Base-by-base conservation (phyloP, 1,140 invertebrate genomes). In the Argopecten irradians region DNA sequence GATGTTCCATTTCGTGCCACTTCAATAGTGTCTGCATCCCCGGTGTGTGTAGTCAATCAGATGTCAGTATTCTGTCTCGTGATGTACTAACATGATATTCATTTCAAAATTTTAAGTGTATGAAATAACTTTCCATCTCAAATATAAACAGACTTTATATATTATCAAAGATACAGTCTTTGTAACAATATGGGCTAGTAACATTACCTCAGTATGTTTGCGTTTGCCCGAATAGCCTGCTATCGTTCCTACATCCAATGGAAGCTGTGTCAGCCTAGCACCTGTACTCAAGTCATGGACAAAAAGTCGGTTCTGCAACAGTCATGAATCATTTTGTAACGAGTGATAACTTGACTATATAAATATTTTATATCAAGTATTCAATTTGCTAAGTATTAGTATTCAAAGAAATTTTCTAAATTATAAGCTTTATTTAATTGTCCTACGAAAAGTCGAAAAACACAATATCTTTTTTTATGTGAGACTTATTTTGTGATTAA, bases 171-270 rank as follows among this genome's bases (percentile, higher is more conserved):
- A n/a, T n/a, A n/a, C n/a, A n/a, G n/a, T n/a, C n/a, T n/a, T 43
- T 55, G 22, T 33, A 35, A 13, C 39, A 55, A 36, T 28, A 84
- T 32, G 19, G 33, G 1, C 34, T 19, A 46, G 32, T 2, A 16
- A 71, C 84, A 85, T n/a, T 87, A 94, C 97, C 96, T 99, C 98
- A 0, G 96, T 97, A 92, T 98, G 97, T 91, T 98, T 97, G 93
- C 97, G 97, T 93, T 98, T 97, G 9, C 98, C 98, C 9, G 97
- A 98, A 93, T 98, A 97, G 0, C 97, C 97, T 35, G 97, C 97
- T 41, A 99, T 96, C 2, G 98, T 98, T 14, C 99, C 99, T 88
- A 99, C 97, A 92, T 98, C 97, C 34, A 99, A 95, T 0, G 97
- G 97, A 91, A 99, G 97, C 87, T 96, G 96, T 91, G 96, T 96